Evolutionary conservation across 2,797 vertebrate genomes (phyloP), one percentile per base, ranked within the genome.

Genomic region (Pyrocephalus nanus): DNA sequence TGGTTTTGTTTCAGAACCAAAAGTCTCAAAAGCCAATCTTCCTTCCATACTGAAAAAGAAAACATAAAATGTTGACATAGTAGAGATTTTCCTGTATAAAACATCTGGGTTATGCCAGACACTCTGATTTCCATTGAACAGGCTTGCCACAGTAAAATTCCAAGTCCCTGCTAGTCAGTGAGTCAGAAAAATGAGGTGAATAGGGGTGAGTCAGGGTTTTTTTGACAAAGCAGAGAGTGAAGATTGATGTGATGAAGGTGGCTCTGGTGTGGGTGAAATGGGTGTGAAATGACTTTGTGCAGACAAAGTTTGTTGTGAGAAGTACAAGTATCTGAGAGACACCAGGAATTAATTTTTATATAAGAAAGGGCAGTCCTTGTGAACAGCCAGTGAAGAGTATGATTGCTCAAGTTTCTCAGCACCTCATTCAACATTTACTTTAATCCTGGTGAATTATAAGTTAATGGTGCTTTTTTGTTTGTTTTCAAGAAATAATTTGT

Each of bases 131-230:
- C 65, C 26, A 29, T 5, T 62, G 50, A 75, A 78, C n/a, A 62
- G 32, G 9, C 26, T 91, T 74, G 42, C 72, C 38, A 45, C 64
- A 8, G 17, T 69, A 69, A 83, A 91, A 88, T 77, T 90, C 61
- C 32, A 12, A 62, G 40, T 40, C 22, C 22, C 34, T 88, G 82
- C 51, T 60, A 78, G 47, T 74, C 65, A 75, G 51, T 86, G 87
- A 92, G 62, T 90, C 90, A 94, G 89, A 88, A 57, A 91, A 78
- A 69, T 12, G 18, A 88, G 76, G 84, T 54, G 78, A 92, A 62
- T 34, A 82, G 9, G 29, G 29, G 12, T 86, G 90, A 96, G 26
- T 91, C 76, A 93, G 85, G 66, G 48, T 1, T 84, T 92, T 88
- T 79, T 15, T 76, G 79, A 88, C 71, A 57, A 76, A 76, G 60